Conservation (phyloP, 1,140 invertebrate genomes). For the Zaprionus tsacasi region DNA sequence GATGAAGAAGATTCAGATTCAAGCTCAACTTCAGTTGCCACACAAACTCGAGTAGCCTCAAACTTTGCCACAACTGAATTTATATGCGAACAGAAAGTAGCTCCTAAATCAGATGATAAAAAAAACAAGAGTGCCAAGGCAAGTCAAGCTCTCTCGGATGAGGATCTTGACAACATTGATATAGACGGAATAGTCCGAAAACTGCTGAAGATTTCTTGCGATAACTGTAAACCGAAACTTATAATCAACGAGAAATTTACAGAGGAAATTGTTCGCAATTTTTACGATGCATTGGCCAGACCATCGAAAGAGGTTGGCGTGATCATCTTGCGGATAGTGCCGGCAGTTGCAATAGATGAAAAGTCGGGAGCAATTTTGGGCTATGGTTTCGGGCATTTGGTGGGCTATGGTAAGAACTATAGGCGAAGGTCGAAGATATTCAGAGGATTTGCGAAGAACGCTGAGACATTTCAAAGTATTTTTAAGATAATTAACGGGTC, state of each 20-base stretch:
- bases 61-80: neutral
- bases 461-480: neutral
- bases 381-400: neutral
- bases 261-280: neutral
- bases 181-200: neutral
- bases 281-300: neutral
- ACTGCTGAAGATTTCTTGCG: neutral
- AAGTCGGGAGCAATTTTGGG: neutral
- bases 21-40: neutral
- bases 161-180: neutral
- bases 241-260: neutral
- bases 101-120: neutral
- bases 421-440: neutral
- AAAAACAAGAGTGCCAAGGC: neutral
- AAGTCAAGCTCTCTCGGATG: no score
- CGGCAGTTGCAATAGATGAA: neutral
- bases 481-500: neutral
- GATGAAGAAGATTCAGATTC: no score
- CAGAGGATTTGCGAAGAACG: neutral
- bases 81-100: neutral
- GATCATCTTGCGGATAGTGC: neutral
- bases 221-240: neutral
- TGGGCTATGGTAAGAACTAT: neutral
- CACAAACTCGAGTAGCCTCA: neutral
- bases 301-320: neutral